Evolutionary conservation across 2,888 invertebrate species (phyloP), one percentile per base, ranked within the genome.

Genomic region (Nemotelus nigrinus): DNA sequence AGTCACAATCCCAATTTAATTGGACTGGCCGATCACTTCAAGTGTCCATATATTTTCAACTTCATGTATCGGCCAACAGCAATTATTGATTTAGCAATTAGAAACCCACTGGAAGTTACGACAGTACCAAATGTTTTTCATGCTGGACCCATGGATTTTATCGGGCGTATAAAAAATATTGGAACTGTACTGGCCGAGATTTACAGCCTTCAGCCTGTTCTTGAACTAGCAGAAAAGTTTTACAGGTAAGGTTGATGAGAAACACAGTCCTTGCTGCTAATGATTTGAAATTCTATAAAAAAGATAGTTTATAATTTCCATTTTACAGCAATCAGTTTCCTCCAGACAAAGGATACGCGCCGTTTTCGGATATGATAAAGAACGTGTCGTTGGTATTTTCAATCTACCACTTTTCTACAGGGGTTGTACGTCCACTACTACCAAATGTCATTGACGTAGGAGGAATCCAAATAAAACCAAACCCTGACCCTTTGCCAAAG

Each of bases 381-480:
- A 85, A 84, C 50, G 82, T 87, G 2, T 85, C 87, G 4, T 78
- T 88, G 25, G 81, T 86, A 1, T 79, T 89, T 44, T 79, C 85
- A 0, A 88, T 88, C 82, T 83, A 85, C 8, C 88, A 88, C 81
- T 84, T 85, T 77, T 83, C 83, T 50, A 76, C 88, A 25, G 83
- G 85, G 43, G 83, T 83, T 0, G 82, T 85, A 0, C 82, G 84
- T 57, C 74, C 78, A 10, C 48, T 65, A 25, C 43, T 74, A 2
- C 77, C 65, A 43, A 74, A 58, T n/a, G 41, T 64, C 10, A 50
- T 79, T 45, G 78, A 79, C 45, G 63, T 79, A 50, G 78, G 77
- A 3, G 78, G 77, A 47, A 79, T 79, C n/a, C 89, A 89, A 78
- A 83, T 89, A 45, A 83, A 83, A n/a, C 81, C 80, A 2, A 63